Percentiles rank a stretch among this genome's conserved stretches.
These are phyloP conservation scores for Nemurella pictetii DNA, from an alignment of 2,888 invertebrate genomes.

Conservation along the genomic window DNA sequence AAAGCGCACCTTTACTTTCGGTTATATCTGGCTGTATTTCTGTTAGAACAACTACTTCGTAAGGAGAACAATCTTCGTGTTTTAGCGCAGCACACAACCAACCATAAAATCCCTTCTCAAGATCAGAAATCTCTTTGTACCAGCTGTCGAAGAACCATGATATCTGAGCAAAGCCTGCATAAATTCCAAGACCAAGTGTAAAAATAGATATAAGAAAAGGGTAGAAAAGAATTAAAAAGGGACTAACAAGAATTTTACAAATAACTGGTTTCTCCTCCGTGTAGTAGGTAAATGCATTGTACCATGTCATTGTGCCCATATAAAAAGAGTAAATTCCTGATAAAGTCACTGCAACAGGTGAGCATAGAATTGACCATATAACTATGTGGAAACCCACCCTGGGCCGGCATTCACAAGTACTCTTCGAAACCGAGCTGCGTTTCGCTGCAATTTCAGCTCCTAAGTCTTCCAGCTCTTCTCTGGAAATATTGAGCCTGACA, in stretches of 20 bases:
- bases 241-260: conserved; percentile 66
- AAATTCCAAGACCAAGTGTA: conserved; percentile 67
- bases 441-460: conserved; percentile 65
- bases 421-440: conserved; percentile 48
- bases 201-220: conserved; percentile 69
- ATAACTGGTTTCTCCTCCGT: conserved; percentile 67
- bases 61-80: conserved; percentile 74
- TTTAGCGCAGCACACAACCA: conserved; percentile 70
- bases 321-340: conserved; percentile 72
- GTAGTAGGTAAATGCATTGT: conserved; percentile 71
- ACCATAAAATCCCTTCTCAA: conserved; percentile 78
- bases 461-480: conserved; percentile 70
- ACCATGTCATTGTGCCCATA: conserved; percentile 75
- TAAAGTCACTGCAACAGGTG: conserved; percentile 66
- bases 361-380: conserved; percentile 64
- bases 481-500: conserved; percentile 70
- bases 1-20: neutral
- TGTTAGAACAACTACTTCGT: conserved; percentile 69
- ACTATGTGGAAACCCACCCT: conserved; percentile 68
- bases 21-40: conserved; percentile 49
- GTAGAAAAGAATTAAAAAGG: conserved; percentile 68
- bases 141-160: conserved; percentile 70
- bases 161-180: conserved; percentile 68
- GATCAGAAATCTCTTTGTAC: conserved; percentile 71
- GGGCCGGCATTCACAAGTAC: conserved; percentile 59